Conservation (phyloP, 2,113 vertebrate genomes). For the Micronisus gabar region DNA sequence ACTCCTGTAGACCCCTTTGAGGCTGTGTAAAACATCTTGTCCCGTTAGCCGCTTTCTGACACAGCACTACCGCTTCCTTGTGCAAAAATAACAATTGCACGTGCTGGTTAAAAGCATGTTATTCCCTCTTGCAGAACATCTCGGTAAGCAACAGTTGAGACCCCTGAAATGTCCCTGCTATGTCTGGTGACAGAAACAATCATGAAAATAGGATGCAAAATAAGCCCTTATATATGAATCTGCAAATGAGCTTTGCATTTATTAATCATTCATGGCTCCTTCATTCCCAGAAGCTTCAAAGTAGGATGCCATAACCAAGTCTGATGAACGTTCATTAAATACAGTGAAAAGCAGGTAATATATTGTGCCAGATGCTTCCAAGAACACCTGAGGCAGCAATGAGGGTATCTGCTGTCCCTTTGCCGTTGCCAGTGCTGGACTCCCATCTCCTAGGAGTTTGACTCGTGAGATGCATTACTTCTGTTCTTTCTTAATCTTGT, state of each 20-base stretch:
- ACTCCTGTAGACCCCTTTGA: fast-evolving
- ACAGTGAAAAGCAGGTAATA: not conserved
- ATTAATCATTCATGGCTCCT: not conserved
- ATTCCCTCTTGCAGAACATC: not conserved
- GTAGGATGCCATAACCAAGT: not conserved
- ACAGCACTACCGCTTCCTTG: not conserved
- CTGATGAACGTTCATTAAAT: not conserved
- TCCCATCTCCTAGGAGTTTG: not conserved
- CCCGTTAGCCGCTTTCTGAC: fast-evolving
- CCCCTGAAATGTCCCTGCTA: not conserved
- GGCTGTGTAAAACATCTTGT: not conserved
- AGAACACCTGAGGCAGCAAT: not conserved
- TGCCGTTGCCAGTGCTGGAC: not conserved
- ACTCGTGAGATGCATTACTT: not conserved
- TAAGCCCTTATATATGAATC: not conserved
- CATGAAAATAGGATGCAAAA: not conserved
- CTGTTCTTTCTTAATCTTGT: not conserved
- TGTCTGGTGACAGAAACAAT: not conserved
- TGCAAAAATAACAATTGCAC: not conserved
- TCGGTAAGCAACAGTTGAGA: not conserved
- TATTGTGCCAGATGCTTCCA: not conserved
- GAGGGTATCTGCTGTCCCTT: not conserved
- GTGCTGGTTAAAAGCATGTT: not conserved
- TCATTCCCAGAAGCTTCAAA: not conserved
- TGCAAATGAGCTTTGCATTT: not conserved